These are phyloP conservation scores for Urosaurus nigricauda DNA, from an alignment of 2,797 vertebrate genomes.

Conservation along the genomic window DNA sequence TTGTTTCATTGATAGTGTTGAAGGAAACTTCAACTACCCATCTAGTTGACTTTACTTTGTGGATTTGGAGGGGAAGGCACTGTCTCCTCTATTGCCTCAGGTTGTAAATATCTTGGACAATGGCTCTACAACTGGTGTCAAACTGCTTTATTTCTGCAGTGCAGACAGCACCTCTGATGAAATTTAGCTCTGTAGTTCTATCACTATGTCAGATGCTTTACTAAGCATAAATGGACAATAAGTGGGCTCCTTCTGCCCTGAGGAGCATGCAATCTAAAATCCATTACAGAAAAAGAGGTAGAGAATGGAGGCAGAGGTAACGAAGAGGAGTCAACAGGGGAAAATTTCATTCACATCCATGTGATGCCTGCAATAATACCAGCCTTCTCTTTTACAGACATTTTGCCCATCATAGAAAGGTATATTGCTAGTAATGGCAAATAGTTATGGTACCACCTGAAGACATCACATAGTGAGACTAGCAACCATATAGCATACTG, in stretches of 20 bases:
- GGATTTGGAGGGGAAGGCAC: background rate
- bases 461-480: background rate
- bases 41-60: background rate
- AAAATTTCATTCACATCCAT: background rate
- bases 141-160: no score
- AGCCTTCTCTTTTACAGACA: background rate
- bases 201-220: background rate
- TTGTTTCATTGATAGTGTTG: background rate
- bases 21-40: background rate
- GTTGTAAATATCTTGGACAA: background rate
- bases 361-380: background rate
- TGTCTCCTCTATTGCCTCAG: background rate
- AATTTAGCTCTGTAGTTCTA: background rate
- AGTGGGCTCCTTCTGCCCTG: background rate
- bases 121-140: background rate
- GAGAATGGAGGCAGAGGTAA: background rate
- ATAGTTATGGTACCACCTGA: background rate
- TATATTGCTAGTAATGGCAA: conserved; percentile 1
- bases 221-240: background rate
- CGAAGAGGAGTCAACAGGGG: background rate
- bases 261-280: background rate
- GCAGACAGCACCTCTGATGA: no score
- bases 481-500: background rate
- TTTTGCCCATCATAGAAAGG: background rate
- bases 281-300: background rate